Evolutionary conservation across 1,140 invertebrate genomes (phyloP).

Genomic region (Carposina sasakii): DNA sequence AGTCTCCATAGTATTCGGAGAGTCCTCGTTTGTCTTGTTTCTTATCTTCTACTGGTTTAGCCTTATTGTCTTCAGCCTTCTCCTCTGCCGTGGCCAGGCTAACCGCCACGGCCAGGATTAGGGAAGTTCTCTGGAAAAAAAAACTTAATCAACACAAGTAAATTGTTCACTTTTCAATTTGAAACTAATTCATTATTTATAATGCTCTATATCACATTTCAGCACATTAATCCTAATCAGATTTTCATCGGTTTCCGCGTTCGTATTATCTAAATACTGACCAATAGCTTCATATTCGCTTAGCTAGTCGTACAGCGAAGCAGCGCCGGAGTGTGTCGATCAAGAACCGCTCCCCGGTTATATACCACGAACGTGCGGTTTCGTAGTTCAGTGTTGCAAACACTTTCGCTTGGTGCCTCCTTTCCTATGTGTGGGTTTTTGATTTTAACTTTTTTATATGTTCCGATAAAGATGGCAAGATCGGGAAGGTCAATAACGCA

Average conservation of each 20-base stretch:
- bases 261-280: slow-evolving; percentile 46
- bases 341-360: slow-evolving; percentile 33
- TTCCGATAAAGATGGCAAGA: slow-evolving; percentile 20
- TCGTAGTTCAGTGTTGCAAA: slow-evolving; percentile 55
- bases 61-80: slow-evolving; percentile 71
- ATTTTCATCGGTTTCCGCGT: too few species aligned
- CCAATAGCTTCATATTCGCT: slow-evolving; percentile 66
- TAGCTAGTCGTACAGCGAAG: slow-evolving; percentile 60
- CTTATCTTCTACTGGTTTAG: slow-evolving; percentile 66
- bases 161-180: too few species aligned
- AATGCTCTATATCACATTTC: too few species aligned
- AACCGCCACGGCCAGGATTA: slow-evolving; percentile 69
- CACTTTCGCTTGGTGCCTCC: slow-evolving; percentile 52
- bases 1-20: slow-evolving; percentile 70
- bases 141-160: background rate
- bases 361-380: slow-evolving; percentile 57
- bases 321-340: slow-evolving; percentile 53
- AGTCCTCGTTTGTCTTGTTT: slow-evolving; percentile 80
- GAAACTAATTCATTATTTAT: too few species aligned
- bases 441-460: slow-evolving; percentile 30
- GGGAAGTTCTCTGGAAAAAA: slow-evolving; percentile 57
- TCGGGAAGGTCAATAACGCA: slow-evolving; percentile 9
- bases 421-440: slow-evolving; percentile 39
- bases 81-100: slow-evolving; percentile 70
- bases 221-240: too few species aligned